Base-by-base conservation (phyloP, 2,797 vertebrate species). In the Esox masquinongy region DNA sequence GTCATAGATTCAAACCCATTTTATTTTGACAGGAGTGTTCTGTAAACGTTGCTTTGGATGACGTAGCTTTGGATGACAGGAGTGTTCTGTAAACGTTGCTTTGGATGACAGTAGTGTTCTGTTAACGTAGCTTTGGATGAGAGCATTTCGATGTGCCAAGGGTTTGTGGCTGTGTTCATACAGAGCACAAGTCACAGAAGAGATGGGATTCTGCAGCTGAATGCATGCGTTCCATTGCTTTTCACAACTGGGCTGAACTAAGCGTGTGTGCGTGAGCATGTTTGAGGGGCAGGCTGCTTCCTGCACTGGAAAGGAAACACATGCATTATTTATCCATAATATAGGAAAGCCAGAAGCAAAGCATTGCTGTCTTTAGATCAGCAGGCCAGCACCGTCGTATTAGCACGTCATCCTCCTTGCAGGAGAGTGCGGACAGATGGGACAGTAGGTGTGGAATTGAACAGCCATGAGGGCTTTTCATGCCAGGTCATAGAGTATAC, bases 291-390 rank as follows among this genome's bases (percentile, higher is more conserved):
- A 34, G 53, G 53, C 56, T 67, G 68, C 53, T 72, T 70, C 69
- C 75, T 74, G 74, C 68, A 19, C 68, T 82, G 68, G 36, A 76
- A 79, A 80, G 67, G 72, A 84, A n/a, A 66, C 68, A 73, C 73
- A 72, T 83, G 82, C 79, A 82, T 84, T 81, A 84, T 84, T 85
- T 70, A 81, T 83, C 53, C 70, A 59, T 63, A 73, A 47, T 67
- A 61, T 49, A 34, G 53, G 78, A 63, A 26, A 59, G 22, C 53
- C 34, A 51, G 19, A 70, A 73, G 26, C 29, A 59, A 16, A 24
- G 50, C 43, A 68, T 77, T 43, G 22, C 47, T 67, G 29, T 36
- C 16, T 72, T 72, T 51, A 73, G 26, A 68, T 73, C 64, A 63
- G 49, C 61, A 51, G 24, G 34, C 29, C 36, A 72, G 61, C 43